Evolutionary conservation across 2,113 vertebrate genomes (phyloP).

Genomic region (Cebus imitator): DNA sequence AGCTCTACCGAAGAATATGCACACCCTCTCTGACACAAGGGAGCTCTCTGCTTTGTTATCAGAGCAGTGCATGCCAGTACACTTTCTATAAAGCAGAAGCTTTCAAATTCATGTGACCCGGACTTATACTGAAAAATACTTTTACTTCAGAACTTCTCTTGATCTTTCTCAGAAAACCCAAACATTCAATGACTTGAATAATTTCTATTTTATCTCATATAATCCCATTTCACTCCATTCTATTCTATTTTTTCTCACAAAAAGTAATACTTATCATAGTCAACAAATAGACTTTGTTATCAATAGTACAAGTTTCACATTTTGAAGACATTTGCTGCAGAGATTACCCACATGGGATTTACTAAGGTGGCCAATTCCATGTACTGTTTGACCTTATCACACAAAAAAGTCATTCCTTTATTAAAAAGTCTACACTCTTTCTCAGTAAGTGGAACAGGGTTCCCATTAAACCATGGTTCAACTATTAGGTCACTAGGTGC

Average conservation of each 20-base stretch:
- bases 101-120: background rate
- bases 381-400: background rate
- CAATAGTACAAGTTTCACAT: background rate
- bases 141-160: background rate
- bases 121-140: background rate
- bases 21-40: too few relatives aligned
- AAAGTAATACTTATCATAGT: background rate
- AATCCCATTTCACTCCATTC: background rate
- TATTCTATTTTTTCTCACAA: background rate
- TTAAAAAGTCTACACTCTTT: background rate
- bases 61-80: rapidly evolving
- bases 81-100: background rate
- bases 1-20: background rate
- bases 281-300: background rate
- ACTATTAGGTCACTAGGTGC: background rate
- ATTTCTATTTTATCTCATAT: background rate
- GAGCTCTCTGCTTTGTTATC: background rate
- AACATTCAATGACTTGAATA: background rate
- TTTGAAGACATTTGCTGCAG: background rate
- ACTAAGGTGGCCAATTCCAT: background rate
- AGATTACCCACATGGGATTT: background rate
- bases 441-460: background rate
- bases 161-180: background rate
- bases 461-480: background rate
- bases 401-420: background rate